Percentiles rank a stretch among this genome's conserved stretches.
Conservation (phyloP, 2,888 invertebrate species). For the Tuta absoluta region DNA sequence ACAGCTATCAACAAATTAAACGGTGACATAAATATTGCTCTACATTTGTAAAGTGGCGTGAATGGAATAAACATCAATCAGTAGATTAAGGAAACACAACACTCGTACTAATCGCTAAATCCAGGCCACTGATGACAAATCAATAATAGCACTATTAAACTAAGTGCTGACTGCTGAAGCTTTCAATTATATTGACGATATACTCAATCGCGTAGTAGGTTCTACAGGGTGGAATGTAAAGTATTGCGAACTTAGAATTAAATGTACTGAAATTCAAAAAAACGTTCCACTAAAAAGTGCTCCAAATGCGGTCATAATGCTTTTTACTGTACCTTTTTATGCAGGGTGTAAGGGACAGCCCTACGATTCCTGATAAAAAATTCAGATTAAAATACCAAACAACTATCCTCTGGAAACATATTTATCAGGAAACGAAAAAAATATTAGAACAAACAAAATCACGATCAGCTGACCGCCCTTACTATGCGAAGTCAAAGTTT, state of each 20-base stretch:
- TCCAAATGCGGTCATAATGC: too few species aligned
- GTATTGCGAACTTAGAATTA: neutral
- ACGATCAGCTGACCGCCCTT: too few species aligned
- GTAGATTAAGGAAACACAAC: constrained; percentile 13
- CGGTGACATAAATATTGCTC: neutral
- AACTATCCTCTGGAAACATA: too few species aligned
- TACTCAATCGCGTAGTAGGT: neutral
- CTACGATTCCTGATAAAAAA: too few species aligned
- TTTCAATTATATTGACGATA: constrained; percentile 7
- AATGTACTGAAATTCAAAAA: too few species aligned
- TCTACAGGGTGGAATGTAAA: neutral
- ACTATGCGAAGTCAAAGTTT: too few species aligned
- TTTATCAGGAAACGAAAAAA: too few species aligned
- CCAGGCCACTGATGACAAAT: constrained; percentile 27
- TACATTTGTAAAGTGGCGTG: neutral
- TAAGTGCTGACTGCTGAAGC: constrained; percentile 12
- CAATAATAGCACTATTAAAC: constrained; percentile 21
- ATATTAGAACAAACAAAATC: too few species aligned
- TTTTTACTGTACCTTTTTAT: too few species aligned
- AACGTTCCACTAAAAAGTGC: too few species aligned
- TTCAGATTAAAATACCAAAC: too few species aligned
- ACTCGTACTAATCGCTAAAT: constrained; percentile 14
- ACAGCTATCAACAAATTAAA: neutral
- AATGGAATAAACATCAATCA: constrained; percentile 13
- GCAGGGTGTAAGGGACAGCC: too few species aligned